Conservation (phyloP, 1,140 invertebrate species). For the Kradibia gibbosae region DNA sequence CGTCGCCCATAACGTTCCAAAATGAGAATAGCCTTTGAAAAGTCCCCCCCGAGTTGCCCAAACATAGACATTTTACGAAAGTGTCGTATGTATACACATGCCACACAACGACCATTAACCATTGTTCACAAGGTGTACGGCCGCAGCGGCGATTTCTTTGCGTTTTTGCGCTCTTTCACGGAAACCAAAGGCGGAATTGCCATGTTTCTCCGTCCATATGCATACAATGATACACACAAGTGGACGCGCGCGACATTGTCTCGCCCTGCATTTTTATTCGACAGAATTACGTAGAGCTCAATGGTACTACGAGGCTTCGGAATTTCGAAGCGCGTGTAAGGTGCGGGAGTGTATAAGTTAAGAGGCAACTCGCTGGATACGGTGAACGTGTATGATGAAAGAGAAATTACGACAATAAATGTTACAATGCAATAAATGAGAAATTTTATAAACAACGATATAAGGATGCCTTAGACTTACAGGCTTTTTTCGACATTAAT, state of each 20-base stretch:
- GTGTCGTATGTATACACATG: not conserved
- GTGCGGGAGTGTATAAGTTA: not conserved
- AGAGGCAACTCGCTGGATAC: not conserved
- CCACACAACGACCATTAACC: constrained; percentile 23
- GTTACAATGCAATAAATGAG: not conserved
- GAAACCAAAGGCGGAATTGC: constrained; percentile 28
- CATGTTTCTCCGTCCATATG: constrained; percentile 34
- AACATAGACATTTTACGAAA: constrained; percentile 30
- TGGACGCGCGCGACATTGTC: constrained; percentile 44
- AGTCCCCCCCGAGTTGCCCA: not conserved
- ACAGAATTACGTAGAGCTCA: not conserved
- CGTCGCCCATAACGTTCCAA: too few species aligned
- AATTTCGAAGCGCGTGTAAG: constrained; percentile 25
- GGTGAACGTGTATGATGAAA: constrained; percentile 4
- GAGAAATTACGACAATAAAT: not conserved
- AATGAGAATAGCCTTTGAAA: not conserved
- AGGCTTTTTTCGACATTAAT: too few species aligned
- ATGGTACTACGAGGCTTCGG: constrained; percentile 20
- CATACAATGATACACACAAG: constrained; percentile 48
- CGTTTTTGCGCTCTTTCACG: constrained; percentile 31
- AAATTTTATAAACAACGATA: not conserved
- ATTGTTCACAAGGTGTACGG: constrained; percentile 42
- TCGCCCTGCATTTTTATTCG: constrained; percentile 19
- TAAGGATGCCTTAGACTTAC: not conserved
- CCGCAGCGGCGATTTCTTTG: not conserved